Conservation (phyloP, 2,113 vertebrate genomes). For the Eolophus roseicapilla region DNA sequence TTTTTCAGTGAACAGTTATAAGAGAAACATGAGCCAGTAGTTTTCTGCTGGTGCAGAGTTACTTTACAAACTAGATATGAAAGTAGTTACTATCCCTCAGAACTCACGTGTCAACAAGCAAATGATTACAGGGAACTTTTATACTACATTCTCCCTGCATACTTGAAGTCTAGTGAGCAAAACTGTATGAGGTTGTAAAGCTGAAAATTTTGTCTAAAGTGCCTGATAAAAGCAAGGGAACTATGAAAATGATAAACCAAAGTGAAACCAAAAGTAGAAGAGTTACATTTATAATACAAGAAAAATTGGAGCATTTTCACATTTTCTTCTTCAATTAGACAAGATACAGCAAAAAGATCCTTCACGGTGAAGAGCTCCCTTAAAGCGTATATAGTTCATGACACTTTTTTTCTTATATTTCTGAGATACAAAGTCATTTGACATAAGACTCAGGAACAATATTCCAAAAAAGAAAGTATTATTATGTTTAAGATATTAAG, state of each 20-base stretch:
- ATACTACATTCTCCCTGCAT: neutral
- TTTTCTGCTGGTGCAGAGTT: neutral
- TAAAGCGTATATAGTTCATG: neutral
- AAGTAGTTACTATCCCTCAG: neutral
- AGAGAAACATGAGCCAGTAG: neutral
- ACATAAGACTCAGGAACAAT: neutral
- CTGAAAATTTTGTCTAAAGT: slow-evolving; percentile 20
- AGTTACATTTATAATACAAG: neutral
- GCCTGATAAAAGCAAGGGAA: slow-evolving; percentile 26
- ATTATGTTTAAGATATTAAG: neutral
- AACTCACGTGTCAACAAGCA: neutral
- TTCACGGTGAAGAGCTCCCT: neutral
- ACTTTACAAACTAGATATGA: neutral
- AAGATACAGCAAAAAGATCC: neutral
- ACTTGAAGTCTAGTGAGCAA: neutral
- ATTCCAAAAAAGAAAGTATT: neutral
- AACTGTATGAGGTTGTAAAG: neutral
- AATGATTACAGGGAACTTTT: neutral
- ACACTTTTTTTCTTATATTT: neutral
- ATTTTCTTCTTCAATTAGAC: neutral
- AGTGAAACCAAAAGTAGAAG: neutral
- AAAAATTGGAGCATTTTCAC: neutral
- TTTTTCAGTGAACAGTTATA: neutral
- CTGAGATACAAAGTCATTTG: neutral
- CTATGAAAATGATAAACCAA: neutral